phyloP scores from a whole-genome alignment of 2,888 invertebrate species.

The Oscheius sp. region DNA sequence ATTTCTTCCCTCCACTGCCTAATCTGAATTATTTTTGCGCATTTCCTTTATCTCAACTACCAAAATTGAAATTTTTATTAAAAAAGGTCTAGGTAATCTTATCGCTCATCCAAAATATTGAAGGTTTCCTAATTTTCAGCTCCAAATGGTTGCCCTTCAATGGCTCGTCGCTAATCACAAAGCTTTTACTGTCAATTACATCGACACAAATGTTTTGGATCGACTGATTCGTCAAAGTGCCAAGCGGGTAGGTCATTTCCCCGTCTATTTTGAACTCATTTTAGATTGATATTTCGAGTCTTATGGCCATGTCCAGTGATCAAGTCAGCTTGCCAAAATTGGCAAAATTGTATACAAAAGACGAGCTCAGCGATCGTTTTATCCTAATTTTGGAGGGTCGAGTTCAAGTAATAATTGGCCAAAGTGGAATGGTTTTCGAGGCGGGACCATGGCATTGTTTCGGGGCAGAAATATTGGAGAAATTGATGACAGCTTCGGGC shows the following conservation, averaged over 20 bases:
- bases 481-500: slow-evolving; percentile 48
- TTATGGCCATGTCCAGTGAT: slow-evolving; percentile 58
- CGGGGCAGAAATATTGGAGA: slow-evolving; percentile 77
- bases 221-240: slow-evolving; percentile 55
- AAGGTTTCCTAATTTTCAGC: slow-evolving; percentile 42
- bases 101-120: neutral
- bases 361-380: slow-evolving; percentile 82
- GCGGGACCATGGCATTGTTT: slow-evolving; percentile 96
- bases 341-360: slow-evolving; percentile 74
- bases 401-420: slow-evolving; percentile 86
- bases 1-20: neutral
- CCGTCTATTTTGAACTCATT: neutral
- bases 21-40: no score
- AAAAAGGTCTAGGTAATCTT: no score
- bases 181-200: slow-evolving; percentile 53
- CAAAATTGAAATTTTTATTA: no score
- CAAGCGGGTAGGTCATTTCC: slow-evolving; percentile 41
- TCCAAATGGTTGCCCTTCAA: slow-evolving; percentile 63
- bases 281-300: slow-evolving; percentile 64
- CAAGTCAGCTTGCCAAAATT: slow-evolving; percentile 63
- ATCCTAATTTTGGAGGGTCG: slow-evolving; percentile 88
- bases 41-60: no score
- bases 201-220: slow-evolving; percentile 60
- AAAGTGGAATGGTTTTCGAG: slow-evolving; percentile 85
- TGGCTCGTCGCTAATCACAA: slow-evolving; percentile 62